These are phyloP conservation scores for Parochlus steinenii DNA, from an alignment of 2,888 invertebrate genomes.

Conservation along the genomic window DNA sequence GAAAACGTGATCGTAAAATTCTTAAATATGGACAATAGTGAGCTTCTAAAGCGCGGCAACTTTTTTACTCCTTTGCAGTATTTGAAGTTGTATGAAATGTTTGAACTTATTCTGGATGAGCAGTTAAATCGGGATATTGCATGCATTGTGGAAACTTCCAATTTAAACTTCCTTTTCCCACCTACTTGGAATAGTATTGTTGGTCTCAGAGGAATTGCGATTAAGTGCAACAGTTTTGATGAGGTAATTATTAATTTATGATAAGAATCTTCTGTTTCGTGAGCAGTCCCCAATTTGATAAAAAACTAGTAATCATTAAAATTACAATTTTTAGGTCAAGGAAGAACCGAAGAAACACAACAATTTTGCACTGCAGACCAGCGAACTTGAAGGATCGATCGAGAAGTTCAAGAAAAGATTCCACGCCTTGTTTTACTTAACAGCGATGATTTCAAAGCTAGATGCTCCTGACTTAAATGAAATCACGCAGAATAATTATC, in stretches of 20 bases:
- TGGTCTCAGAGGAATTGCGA: slow-evolving; percentile 21
- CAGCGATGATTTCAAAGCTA: slow-evolving; percentile 5
- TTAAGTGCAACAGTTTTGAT: no score
- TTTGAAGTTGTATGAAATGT: no score
- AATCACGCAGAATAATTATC: no score
- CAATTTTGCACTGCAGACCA: no score
- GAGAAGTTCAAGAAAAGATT: slow-evolving; percentile 5
- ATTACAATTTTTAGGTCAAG: no score
- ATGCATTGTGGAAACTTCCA: neutral
- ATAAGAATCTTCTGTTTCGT: neutral
- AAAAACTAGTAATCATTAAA: no score
- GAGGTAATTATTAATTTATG: no score
- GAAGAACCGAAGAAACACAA: no score
- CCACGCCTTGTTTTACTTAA: slow-evolving; percentile 8
- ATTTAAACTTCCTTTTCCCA: slow-evolving; percentile 17
- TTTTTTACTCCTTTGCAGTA: no score
- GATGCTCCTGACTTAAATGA: neutral
- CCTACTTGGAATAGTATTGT: slow-evolving; percentile 24
- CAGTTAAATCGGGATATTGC: neutral
- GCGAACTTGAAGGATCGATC: neutral
- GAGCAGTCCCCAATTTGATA: neutral
- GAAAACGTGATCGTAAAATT: neutral
- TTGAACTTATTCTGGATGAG: no score
- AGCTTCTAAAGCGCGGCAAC: no score
- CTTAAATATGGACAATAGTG: neutral